Evolutionary conservation across 2,113 vertebrate species (phyloP).

Genomic region (Crotalus helleri): DNA sequence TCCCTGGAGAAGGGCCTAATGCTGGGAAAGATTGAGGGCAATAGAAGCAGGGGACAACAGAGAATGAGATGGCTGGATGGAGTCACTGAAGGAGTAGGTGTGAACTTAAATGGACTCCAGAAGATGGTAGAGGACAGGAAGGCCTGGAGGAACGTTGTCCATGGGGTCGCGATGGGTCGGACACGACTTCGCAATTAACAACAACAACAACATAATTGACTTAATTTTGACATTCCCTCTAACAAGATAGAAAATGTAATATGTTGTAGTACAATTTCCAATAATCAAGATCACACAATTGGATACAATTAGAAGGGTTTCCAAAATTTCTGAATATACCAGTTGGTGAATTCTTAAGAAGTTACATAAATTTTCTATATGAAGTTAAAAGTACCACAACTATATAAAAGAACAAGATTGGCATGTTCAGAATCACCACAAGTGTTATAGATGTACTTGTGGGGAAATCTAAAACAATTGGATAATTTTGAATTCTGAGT

Average conservation of each 20-base stretch:
- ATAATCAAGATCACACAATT: background rate
- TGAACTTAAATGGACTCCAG: too few relatives aligned
- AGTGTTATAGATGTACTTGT: background rate
- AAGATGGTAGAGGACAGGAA: too few relatives aligned
- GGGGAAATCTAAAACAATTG: background rate
- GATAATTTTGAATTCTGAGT: background rate
- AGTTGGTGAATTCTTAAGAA: background rate
- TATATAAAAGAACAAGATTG: background rate
- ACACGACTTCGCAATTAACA: too few relatives aligned
- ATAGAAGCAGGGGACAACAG: too few relatives aligned
- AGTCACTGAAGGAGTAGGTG: too few relatives aligned
- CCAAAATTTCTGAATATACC: background rate
- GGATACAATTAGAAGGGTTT: background rate
- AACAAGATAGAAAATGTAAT: background rate
- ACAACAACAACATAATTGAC: background rate
- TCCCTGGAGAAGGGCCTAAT: too few relatives aligned
- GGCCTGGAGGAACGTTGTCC: too few relatives aligned
- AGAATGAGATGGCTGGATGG: too few relatives aligned
- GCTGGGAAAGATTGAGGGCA: too few relatives aligned
- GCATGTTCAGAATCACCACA: background rate
- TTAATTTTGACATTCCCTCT: background rate
- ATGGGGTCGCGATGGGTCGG: too few relatives aligned
- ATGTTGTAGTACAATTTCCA: background rate
- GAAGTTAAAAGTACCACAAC: background rate
- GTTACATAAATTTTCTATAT: background rate